Evolutionary conservation across 2,113 vertebrate genomes (phyloP).

Genomic region (Antennarius striatus): DNA sequence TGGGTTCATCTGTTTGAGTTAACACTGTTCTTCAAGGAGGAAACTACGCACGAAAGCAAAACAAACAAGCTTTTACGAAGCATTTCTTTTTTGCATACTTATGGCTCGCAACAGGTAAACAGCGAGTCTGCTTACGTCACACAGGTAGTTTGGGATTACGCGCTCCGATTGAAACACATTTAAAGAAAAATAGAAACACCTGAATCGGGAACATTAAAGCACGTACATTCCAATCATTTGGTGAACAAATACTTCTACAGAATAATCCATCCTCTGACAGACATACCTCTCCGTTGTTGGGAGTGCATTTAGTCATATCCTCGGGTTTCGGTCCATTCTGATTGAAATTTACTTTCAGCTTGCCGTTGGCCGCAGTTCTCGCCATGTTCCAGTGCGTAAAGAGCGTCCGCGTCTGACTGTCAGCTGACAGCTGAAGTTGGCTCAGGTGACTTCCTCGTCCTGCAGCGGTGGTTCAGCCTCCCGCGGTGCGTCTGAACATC

Average conservation of each 20-base stretch:
- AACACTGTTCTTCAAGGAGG: background rate
- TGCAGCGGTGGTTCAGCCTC: constrained; percentile 40
- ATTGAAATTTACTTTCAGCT: constrained; percentile 21
- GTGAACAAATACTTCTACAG: background rate
- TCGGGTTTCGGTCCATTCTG: constrained; percentile 47
- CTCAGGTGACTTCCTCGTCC: constrained; percentile 71
- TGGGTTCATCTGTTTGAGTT: background rate
- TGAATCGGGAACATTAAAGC: background rate
- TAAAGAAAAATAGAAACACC: background rate
- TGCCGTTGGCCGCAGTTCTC: constrained; percentile 31
- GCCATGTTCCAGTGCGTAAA: constrained; percentile 54
- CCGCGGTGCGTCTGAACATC: too few relatives aligned
- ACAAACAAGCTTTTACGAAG: too few relatives aligned
- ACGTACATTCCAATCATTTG: background rate
- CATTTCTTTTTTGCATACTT: too few relatives aligned
- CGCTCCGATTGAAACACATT: background rate
- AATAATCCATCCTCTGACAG: too few relatives aligned
- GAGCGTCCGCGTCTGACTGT: constrained; percentile 12
- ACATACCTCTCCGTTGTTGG: constrained; percentile 57
- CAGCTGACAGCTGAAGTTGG: constrained; percentile 27
- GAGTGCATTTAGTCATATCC: constrained; percentile 46
- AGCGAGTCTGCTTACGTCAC: constrained; percentile 16
- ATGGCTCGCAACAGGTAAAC: too few relatives aligned
- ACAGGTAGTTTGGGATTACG: background rate
- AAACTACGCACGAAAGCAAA: background rate